A percentile compares a stretch with the other conserved stretches of the same genome.
phyloP scores from a whole-genome alignment of 1,140 invertebrate species.

The Penaeus vannamei region DNA sequence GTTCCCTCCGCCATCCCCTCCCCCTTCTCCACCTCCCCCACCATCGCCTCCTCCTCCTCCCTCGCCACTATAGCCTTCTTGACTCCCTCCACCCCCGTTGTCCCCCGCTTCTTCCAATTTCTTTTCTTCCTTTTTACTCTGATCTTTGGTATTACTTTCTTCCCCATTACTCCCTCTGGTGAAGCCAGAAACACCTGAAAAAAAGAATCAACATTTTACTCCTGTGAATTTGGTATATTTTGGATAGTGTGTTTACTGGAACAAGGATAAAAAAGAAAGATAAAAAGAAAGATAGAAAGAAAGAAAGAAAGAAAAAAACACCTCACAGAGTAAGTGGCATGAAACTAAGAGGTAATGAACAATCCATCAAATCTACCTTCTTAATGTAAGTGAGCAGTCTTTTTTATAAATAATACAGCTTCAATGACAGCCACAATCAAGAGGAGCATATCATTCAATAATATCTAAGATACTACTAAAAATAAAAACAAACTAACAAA shows the following conservation, averaged over 20 bases:
- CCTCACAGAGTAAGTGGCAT: too few relatives aligned
- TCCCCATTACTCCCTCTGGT: conserved; percentile 26
- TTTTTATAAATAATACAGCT: too few relatives aligned
- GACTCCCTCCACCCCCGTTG: conserved; percentile 31
- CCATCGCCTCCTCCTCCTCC: conserved; percentile 9
- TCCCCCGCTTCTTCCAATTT: conserved; percentile 1
- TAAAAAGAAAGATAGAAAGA: too few relatives aligned
- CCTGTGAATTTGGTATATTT: too few relatives aligned
- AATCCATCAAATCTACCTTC: too few relatives aligned
- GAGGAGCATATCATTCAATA: too few relatives aligned
- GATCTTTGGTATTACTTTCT: background rate
- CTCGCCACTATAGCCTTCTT: background rate
- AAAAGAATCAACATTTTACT: background rate
- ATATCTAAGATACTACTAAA: too few relatives aligned
- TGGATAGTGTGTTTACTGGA: background rate
- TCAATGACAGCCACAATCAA: too few relatives aligned
- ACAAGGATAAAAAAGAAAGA: background rate
- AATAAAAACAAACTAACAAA: too few relatives aligned
- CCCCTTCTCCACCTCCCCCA: conserved; percentile 17
- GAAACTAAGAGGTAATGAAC: too few relatives aligned
- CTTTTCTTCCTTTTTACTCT: conserved; percentile 31
- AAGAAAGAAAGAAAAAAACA: too few relatives aligned
- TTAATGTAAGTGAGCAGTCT: too few relatives aligned
- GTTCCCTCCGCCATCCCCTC: conserved; percentile 18
- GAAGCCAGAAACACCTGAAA: conserved; percentile 30